Percentiles rank a stretch among this genome's conserved stretches.
These are phyloP conservation scores for Apamea sordens DNA, from an alignment of 2,888 invertebrate genomes.

Conservation along the genomic window DNA sequence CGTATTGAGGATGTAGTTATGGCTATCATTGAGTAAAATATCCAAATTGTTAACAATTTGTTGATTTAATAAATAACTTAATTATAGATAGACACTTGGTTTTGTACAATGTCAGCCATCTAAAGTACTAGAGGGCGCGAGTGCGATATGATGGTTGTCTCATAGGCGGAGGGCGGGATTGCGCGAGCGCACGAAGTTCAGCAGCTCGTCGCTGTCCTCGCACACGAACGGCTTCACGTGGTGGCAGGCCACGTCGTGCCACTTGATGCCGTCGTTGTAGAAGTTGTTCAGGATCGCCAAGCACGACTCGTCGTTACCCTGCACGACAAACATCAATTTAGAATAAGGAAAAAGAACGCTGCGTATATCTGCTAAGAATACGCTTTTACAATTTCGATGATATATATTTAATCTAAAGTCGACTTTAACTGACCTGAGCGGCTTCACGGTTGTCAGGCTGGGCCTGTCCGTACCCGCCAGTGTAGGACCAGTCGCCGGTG, in stretches of 20 bases:
- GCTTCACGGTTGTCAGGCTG: constrained; percentile 98
- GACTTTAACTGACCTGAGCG: constrained; percentile 92
- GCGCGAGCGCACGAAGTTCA: constrained; percentile 97
- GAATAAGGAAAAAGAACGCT: background rate
- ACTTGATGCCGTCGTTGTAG: constrained; percentile 96
- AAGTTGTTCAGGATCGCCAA: constrained; percentile 97
- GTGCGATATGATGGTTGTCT: constrained; percentile 62
- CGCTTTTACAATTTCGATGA: constrained; percentile 2
- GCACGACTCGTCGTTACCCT: constrained; percentile 98
- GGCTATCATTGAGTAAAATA: constrained; percentile 67
- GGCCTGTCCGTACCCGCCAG: constrained; percentile 96
- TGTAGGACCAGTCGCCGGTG: constrained; percentile 97
- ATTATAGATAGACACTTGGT: constrained; percentile 82
- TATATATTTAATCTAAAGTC: background rate
- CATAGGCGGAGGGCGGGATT: constrained; percentile 96
- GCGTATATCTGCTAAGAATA: background rate
- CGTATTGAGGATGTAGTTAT: constrained; percentile 54
- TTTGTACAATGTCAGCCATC: constrained; percentile 89
- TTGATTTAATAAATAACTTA: constrained; percentile 87
- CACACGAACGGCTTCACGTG: constrained; percentile 97
- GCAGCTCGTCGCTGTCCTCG: constrained; percentile 96
- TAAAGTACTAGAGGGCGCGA: constrained; percentile 77
- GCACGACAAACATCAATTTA: constrained; percentile 51
- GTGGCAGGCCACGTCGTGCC: constrained; percentile 97
- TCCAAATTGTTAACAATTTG: constrained; percentile 63